Evolutionary conservation across 2,797 vertebrate genomes (phyloP).

Genomic region (Lithobates sylvaticus): DNA sequence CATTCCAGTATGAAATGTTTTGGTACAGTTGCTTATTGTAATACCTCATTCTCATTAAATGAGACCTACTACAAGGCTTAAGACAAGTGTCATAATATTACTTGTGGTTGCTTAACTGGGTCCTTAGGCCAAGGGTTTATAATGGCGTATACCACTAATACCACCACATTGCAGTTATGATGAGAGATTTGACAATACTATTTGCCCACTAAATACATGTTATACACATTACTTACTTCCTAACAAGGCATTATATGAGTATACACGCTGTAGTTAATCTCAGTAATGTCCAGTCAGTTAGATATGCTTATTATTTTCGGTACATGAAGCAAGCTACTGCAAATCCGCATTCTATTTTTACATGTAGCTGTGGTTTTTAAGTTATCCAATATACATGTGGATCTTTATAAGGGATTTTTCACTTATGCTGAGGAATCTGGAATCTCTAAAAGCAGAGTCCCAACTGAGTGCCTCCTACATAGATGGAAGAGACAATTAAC

Average conservation of each 20-base stretch:
- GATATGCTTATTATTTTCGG: slow-evolving; percentile 19
- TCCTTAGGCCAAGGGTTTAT: slow-evolving; percentile 39
- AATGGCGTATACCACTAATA: slow-evolving; percentile 22
- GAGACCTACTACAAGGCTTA: not conserved
- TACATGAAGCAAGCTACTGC: not conserved
- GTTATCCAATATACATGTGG: not conserved
- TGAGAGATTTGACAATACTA: slow-evolving; percentile 11
- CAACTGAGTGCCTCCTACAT: too few relatives aligned
- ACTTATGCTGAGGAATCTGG: too few relatives aligned
- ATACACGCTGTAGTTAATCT: slow-evolving; percentile 21
- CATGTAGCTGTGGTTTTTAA: not conserved
- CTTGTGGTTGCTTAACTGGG: slow-evolving; percentile 22
- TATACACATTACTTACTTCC: not conserved
- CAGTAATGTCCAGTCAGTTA: not conserved
- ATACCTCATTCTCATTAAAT: slow-evolving; percentile 49
- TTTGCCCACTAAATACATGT: not conserved
- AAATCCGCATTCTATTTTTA: not conserved
- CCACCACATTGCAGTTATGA: slow-evolving; percentile 10
- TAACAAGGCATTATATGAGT: slow-evolving; percentile 3
- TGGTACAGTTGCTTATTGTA: slow-evolving; percentile 52
- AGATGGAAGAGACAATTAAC: too few relatives aligned
- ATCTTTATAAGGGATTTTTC: not conserved
- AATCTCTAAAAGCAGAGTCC: not conserved
- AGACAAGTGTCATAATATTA: slow-evolving; percentile 42
- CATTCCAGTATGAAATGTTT: slow-evolving; percentile 28